A percentile compares a stretch with the other conserved stretches of the same genome.
Conservation (phyloP, 2,113 vertebrate genomes). For the Acanthochromis polyacanthus region DNA sequence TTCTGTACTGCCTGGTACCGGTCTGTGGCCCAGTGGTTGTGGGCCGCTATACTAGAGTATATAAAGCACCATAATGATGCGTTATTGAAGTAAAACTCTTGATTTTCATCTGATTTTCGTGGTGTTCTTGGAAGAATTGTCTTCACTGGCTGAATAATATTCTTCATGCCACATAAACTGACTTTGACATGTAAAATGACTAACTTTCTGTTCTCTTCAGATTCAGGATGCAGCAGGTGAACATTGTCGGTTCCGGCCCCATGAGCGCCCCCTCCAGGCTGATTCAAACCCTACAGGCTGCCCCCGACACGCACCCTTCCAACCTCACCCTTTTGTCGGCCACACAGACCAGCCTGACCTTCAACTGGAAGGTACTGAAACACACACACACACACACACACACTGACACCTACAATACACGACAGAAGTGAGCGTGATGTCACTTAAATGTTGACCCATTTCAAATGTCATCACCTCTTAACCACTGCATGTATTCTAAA, state of each 20-base stretch:
- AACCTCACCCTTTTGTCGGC: constrained; percentile 90
- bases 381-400: not conserved
- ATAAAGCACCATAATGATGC: no score
- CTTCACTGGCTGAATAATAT: no score
- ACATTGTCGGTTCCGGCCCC: constrained; percentile 91
- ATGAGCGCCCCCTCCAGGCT: constrained; percentile 90
- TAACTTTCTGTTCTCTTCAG: constrained; percentile 71
- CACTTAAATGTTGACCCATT: no score
- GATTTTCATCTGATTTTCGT: no score
- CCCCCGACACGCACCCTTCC: constrained; percentile 89
- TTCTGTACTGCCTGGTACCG: no score
- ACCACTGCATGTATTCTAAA: no score
- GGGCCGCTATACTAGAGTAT: no score
- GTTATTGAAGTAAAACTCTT: no score
- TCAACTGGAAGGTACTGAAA: constrained; percentile 91
- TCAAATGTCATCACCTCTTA: no score
- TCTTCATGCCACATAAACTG: not conserved
- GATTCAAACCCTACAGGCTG: constrained; percentile 94
- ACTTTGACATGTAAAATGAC: not conserved
- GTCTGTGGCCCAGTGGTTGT: no score
- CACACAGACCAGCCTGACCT: constrained; percentile 92
- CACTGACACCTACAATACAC: not conserved
- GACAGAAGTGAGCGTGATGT: not conserved
- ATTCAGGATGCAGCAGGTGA: constrained; percentile 93
- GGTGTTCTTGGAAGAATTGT: no score